A percentile compares a stretch with the other conserved stretches of the same genome.
Evolutionary conservation across 2,113 vertebrate genomes (phyloP).

Genomic region (Syngnathoides biaculeatus): DNA sequence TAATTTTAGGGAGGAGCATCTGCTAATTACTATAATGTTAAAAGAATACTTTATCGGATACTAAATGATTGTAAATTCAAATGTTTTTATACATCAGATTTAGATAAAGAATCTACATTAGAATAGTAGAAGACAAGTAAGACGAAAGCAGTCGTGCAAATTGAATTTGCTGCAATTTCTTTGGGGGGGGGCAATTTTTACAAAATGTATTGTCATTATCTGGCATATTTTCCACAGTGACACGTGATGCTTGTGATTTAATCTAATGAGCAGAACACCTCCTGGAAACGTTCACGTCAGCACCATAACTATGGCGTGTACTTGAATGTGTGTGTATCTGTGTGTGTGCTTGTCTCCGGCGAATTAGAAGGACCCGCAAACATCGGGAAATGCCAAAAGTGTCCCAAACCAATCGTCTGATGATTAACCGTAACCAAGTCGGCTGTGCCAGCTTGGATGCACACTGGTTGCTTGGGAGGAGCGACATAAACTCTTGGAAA

Average conservation of each 20-base stretch:
- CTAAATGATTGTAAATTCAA: no score
- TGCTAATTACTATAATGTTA: no score
- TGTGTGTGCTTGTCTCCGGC: constrained; percentile 7
- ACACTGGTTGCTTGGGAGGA: constrained; percentile 30
- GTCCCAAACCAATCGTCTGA: constrained; percentile 21
- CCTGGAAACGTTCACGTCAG: constrained; percentile 6
- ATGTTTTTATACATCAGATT: no score
- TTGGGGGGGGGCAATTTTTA: no score
- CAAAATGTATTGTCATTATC: background rate
- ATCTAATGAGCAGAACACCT: constrained; percentile 5
- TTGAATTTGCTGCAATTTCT: no score
- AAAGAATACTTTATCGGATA: no score
- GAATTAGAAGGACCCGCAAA: constrained; percentile 24
- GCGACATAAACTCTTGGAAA: constrained; percentile 30
- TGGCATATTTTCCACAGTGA: background rate
- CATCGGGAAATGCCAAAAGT: constrained; percentile 32
- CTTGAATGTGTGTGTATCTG: constrained; percentile 1
- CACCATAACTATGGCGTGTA: constrained; percentile 1
- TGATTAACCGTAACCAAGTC: constrained; percentile 19
- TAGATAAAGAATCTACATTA: no score
- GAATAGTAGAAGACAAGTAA: no score
- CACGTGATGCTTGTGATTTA: background rate
- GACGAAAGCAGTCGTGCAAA: no score
- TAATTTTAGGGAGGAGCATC: no score
- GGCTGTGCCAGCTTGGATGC: constrained; percentile 19